These are phyloP conservation scores for Melanerpes formicivorus DNA, from an alignment of 2,113 vertebrate species.

Conservation along the genomic window DNA sequence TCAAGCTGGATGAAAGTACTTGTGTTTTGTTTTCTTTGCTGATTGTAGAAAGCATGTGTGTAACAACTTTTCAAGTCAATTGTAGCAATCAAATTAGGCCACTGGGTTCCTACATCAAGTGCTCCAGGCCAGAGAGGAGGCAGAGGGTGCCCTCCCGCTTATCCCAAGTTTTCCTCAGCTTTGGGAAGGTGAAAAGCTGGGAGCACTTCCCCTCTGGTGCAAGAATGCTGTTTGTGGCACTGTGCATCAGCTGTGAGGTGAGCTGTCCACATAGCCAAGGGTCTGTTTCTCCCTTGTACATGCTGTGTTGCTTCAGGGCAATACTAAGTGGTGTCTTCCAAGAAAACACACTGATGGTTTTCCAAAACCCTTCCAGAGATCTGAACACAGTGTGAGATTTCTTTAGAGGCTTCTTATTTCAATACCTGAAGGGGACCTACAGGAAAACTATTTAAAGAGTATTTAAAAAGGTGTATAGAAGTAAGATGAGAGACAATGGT, in stretches of 20 bases:
- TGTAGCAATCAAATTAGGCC: neutral
- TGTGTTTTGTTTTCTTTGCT: neutral
- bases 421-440: too few relatives aligned
- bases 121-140: neutral
- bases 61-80: neutral
- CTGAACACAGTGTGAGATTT: too few relatives aligned
- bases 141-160: neutral
- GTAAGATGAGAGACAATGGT: too few relatives aligned
- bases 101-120: neutral
- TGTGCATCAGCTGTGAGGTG: neutral
- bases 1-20: neutral
- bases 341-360: rapidly evolving
- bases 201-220: too few relatives aligned
- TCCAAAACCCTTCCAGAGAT: neutral
- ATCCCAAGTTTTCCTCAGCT: neutral
- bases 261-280: rapidly evolving
- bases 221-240: too few relatives aligned
- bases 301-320: neutral
- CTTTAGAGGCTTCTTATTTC: neutral
- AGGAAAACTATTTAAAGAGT: too few relatives aligned
- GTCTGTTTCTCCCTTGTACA: rapidly evolving
- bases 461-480: too few relatives aligned
- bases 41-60: neutral
- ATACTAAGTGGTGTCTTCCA: neutral
- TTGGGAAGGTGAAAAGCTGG: neutral